Conservation (phyloP, 2,113 vertebrate species). For the Plectropomus leopardus region DNA sequence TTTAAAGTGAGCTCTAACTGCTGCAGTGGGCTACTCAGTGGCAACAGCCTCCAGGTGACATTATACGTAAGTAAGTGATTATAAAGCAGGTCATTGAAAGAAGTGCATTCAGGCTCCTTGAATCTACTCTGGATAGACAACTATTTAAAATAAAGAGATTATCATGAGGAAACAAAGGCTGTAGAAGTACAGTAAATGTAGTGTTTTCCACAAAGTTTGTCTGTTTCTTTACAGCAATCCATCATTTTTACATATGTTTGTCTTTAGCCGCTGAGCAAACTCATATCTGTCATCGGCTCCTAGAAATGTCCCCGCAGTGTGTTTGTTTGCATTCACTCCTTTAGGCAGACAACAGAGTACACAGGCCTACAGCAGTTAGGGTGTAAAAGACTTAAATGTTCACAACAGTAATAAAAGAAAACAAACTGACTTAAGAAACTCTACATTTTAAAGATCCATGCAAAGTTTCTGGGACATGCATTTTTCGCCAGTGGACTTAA, state of each 20-base stretch:
- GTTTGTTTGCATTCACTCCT: slow-evolving; percentile 9
- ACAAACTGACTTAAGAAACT: accelerated
- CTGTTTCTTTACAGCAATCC: neutral
- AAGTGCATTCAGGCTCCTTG: neutral
- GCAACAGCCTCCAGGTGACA: too few relatives aligned
- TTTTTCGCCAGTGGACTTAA: too few relatives aligned
- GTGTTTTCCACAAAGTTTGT: neutral
- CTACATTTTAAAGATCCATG: neutral
- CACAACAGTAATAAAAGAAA: neutral
- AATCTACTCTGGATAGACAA: too few relatives aligned
- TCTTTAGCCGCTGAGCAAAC: neutral
- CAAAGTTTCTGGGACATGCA: too few relatives aligned
- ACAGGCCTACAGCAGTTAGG: neutral
- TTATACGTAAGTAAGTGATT: neutral
- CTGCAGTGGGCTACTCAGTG: too few relatives aligned
- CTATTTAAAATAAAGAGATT: neutral
- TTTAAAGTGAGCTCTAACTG: too few relatives aligned
- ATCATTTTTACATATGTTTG: neutral
- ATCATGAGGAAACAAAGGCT: neutral
- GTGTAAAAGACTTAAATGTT: neutral
- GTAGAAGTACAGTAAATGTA: neutral
- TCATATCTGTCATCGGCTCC: slow-evolving; percentile 34
- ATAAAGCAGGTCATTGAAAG: neutral
- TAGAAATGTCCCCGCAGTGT: slow-evolving; percentile 25
- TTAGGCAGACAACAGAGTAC: neutral